These are phyloP conservation scores for Holothuria leucospilota DNA, from an alignment of 53 echinoderm and acorn worm genomes.

Conservation along the genomic window DNA sequence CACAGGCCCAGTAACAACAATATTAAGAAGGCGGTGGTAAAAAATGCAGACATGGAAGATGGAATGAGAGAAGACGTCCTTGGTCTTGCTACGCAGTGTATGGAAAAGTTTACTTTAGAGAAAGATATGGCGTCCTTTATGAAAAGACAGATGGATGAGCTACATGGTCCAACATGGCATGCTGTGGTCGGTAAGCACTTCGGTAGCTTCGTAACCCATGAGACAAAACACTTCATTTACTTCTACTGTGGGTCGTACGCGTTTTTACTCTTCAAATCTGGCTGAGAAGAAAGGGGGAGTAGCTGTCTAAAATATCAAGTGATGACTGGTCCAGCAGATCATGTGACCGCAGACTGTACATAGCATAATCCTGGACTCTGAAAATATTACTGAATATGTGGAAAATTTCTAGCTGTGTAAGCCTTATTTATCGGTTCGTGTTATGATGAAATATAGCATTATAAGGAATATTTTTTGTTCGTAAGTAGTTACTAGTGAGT, in stretches of 20 bases:
- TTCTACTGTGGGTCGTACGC: constrained; percentile 57
- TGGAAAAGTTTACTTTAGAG: constrained; percentile 56
- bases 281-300: constrained; percentile 20
- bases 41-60: constrained; percentile 67
- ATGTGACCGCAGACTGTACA: no score
- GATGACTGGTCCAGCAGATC: no score
- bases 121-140: constrained; percentile 65
- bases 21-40: constrained; percentile 55
- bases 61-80: constrained; percentile 58
- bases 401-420: no score
- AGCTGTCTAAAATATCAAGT: neutral
- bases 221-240: constrained; percentile 64
- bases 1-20: constrained; percentile 1
- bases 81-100: constrained; percentile 27
- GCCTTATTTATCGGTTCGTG: no score
- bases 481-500: no score
- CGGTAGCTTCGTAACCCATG: constrained; percentile 73
- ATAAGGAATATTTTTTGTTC: no score
- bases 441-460: no score
- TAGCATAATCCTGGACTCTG: no score
- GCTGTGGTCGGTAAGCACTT: constrained; percentile 69
- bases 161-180: constrained; percentile 65
- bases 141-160: constrained; percentile 56
- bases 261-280: constrained; percentile 66
- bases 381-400: no score